A percentile compares a stretch with the other conserved stretches of the same genome.
Conservation (phyloP, 2,888 invertebrate genomes). For the Pteria penguin region DNA sequence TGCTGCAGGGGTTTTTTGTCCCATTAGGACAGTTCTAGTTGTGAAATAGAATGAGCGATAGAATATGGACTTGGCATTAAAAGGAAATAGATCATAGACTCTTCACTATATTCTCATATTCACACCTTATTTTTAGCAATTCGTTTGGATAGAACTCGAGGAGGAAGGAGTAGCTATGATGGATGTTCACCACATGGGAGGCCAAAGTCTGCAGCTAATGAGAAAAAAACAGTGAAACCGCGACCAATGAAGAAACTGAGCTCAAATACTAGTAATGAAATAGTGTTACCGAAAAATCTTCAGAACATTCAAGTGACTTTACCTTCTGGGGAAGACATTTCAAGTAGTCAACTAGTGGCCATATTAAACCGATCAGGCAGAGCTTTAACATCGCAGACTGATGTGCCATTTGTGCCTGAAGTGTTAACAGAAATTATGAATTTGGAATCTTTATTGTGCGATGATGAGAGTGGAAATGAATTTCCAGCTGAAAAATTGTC, state of each 20-base stretch:
- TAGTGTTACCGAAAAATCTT: conserved; percentile 24
- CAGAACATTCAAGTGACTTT: conserved; percentile 37
- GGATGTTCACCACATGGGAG: conserved; percentile 71
- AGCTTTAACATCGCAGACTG: conserved; percentile 15
- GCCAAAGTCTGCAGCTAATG: conserved; percentile 47
- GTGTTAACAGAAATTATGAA: conserved; percentile 77
- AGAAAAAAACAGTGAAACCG: conserved; percentile 44
- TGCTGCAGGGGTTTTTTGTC: too few species aligned
- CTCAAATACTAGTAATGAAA: conserved; percentile 2
- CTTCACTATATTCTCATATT: too few species aligned
- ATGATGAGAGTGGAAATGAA: conserved; percentile 70
- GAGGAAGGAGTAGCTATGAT: conserved; percentile 94
- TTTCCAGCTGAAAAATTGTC: conserved; percentile 64
- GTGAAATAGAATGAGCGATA: too few species aligned
- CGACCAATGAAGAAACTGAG: conserved; percentile 43
- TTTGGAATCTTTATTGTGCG: conserved; percentile 74
- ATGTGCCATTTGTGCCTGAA: conserved; percentile 63
- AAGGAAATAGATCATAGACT: too few species aligned
- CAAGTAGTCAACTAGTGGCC: conserved; percentile 64
- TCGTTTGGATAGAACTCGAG: conserved; percentile 95
- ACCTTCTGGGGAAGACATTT: conserved; percentile 37
- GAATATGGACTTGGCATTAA: too few species aligned
- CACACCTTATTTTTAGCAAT: too few species aligned
- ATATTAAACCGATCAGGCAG: conserved; percentile 60
- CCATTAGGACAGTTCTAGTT: too few species aligned